Evolutionary conservation across 2,888 invertebrate genomes (phyloP), one percentile per base, ranked within the genome.

Genomic region (Epirrita christyi): DNA sequence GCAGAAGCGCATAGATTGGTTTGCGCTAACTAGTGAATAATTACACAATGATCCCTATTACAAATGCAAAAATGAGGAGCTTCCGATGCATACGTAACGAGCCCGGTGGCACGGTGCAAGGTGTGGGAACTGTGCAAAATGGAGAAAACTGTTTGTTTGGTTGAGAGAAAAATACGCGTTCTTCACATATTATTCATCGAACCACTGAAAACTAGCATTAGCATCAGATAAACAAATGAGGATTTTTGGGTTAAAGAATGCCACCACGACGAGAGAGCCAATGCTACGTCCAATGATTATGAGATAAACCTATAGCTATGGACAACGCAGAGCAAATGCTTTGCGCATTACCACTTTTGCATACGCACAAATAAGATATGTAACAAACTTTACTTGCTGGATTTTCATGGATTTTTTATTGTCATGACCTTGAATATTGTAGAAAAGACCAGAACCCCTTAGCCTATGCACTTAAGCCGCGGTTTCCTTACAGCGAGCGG

Each of bases 11-110:
- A 83, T 83, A 83, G 86, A 86, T 87, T 82, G 86, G 83, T 80
- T 68, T 70, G 71, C 73, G 78, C 83, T 88, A 90, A 90, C 87
- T 86, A 87, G 76, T 79, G 88, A 88, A 88, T 91, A 90, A 91
- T 91, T 88, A 87, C 87, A 84, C 81, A 83, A 84, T 87, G 88
- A 90, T 88, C 83, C 84, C 79, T 76, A 88, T 89, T 89, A 88
- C 85, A 81, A 83, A 90, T 91, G 89, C 90, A 90, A 91, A 90
- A 91, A 90, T 86, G 85, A 80, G 76, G 80, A 77, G 73, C 82
- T 44, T 75, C 75, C 71, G 83, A 82, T 88, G 88, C 88, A 88
- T 89, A 85, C 83, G 75, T 84, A 89, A 88, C 85, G 75, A 61
- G 57, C 67, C 67, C 68, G 72, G 67, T 67, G 64, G 61, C 43